Conservation (phyloP, 2,113 vertebrate species). For the Zosterops lateralis region DNA sequence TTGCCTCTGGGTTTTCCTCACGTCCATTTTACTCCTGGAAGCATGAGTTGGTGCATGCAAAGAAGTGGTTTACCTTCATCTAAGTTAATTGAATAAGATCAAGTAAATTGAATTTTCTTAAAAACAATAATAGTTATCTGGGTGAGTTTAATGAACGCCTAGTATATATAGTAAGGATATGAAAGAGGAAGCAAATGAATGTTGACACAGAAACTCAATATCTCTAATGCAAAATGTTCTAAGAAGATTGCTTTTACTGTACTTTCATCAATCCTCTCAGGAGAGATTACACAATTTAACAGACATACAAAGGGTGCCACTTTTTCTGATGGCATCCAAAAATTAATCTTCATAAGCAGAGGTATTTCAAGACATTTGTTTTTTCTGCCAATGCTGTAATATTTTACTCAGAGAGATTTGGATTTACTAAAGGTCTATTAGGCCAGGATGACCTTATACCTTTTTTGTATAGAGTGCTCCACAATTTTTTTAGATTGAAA, state of each 20-base stretch:
- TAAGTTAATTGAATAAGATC: neutral
- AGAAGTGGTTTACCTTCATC: neutral
- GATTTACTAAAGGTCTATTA: neutral
- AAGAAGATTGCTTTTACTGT: slow-evolving; percentile 19
- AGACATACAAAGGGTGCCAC: neutral
- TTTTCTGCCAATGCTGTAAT: neutral
- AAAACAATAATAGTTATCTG: neutral
- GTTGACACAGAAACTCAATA: slow-evolving; percentile 8
- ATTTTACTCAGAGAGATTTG: neutral
- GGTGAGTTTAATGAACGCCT: neutral
- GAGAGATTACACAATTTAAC: neutral
- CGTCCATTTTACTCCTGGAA: neutral
- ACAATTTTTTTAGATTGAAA: neutral
- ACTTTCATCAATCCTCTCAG: neutral
- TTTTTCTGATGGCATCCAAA: neutral
- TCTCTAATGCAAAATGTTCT: neutral
- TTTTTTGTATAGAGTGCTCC: neutral
- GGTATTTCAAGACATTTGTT: neutral
- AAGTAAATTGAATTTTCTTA: neutral
- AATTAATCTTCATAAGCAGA: neutral
- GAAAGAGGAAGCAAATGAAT: slow-evolving; percentile 1
- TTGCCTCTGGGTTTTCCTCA: neutral
- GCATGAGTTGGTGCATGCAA: neutral
- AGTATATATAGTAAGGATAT: neutral
- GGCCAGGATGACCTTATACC: neutral